Conservation (phyloP, 2,797 vertebrate genomes). For the Chloroceryle inda region DNA sequence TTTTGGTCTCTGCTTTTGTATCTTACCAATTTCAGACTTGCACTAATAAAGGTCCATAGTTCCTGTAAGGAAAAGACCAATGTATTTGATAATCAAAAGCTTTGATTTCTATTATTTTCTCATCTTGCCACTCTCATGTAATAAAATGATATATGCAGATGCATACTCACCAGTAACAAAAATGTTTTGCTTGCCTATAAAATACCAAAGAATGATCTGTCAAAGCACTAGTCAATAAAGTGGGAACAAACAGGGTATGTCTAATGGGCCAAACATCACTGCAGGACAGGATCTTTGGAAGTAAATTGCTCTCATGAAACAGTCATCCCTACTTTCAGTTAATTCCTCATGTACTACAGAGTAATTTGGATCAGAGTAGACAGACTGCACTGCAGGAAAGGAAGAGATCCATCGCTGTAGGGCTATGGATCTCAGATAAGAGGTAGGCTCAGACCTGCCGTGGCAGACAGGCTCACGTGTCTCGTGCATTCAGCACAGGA, state of each 20-base stretch:
- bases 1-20: background rate
- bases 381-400: background rate
- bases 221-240: background rate
- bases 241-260: background rate
- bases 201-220: background rate
- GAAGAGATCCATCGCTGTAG: background rate
- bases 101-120: background rate
- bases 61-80: background rate
- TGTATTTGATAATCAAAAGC: background rate
- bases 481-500: background rate
- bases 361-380: background rate
- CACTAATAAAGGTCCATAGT: background rate
- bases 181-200: background rate
- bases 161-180: background rate
- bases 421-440: background rate
- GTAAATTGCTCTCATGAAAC: background rate
- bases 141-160: background rate
- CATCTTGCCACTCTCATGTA: background rate
- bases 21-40: background rate
- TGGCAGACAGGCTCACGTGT: background rate
- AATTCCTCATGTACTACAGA: background rate
- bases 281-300: background rate
- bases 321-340: background rate
- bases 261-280: background rate
- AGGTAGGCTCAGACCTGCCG: background rate